A percentile compares a stretch with the other conserved stretches of the same genome.
phyloP scores from a whole-genome alignment of 2,888 invertebrate species.

The Salticus scenicus region DNA sequence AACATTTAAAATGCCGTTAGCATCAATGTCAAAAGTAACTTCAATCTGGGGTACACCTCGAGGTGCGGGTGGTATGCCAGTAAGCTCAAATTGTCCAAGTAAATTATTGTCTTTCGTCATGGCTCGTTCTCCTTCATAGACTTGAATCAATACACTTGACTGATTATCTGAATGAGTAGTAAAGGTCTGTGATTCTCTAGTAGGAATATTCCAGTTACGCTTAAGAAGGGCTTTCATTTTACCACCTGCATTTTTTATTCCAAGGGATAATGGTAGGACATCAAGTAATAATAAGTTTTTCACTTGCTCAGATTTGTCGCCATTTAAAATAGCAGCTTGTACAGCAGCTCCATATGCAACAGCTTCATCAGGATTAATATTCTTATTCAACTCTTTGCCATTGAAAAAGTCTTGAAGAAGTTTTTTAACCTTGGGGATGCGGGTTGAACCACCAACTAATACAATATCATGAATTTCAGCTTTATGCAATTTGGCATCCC shows the following conservation, averaged over 20 bases:
- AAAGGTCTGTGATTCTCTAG: conserved; percentile 96
- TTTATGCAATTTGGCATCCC: conserved; percentile 98
- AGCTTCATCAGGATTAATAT: no score
- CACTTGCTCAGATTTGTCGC: conserved; percentile 81
- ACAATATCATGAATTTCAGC: conserved; percentile 84
- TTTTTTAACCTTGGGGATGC: no score
- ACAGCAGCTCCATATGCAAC: no score
- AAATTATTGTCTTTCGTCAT: conserved; percentile 77
- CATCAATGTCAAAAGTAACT: no score
- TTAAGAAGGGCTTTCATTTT: conserved; percentile 98
- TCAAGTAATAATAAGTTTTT: conserved; percentile 94
- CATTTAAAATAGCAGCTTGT: conserved; percentile 95
- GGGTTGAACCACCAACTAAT: no score
- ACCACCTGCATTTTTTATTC: conserved; percentile 93
- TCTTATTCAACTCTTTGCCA: no score
- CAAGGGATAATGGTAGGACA: conserved; percentile 91
- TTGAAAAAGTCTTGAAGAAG: no score
- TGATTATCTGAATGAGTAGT: conserved; percentile 99
- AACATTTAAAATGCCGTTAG: conserved; percentile 76
- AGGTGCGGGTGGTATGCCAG: conserved; percentile 75
- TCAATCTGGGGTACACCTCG: no score
- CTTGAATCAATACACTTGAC: conserved; percentile 90
- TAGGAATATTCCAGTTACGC: conserved; percentile 97
- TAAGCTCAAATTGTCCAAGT: conserved; percentile 76
- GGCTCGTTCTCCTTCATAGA: no score